Conservation (phyloP, 2,797 vertebrate genomes). For the Takifugu rubripes region DNA sequence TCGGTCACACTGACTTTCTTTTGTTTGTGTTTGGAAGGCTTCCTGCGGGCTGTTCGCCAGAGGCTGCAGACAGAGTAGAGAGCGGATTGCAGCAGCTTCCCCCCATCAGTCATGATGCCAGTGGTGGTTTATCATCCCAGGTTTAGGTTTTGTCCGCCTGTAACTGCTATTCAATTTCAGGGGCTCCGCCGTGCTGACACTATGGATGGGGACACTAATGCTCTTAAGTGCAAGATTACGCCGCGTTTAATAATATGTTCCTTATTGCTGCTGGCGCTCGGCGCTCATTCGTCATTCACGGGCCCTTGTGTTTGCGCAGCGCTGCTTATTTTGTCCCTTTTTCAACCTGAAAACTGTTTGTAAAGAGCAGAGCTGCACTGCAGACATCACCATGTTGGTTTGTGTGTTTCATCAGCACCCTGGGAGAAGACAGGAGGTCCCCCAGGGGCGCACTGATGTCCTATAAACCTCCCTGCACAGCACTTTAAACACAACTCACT, state of each 20-base stretch:
- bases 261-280: conserved; percentile 67
- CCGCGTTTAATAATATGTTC: conserved; percentile 73
- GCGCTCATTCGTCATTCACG: conserved; percentile 62
- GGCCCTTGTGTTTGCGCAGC: conserved; percentile 49
- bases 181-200: conserved; percentile 59
- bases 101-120: conserved; percentile 66
- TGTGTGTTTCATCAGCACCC: conserved; percentile 55
- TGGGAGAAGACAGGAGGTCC: conserved; percentile 40
- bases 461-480: conserved; percentile 36
- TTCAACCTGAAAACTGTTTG: conserved; percentile 43
- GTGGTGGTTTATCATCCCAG: conserved; percentile 69
- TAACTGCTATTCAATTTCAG: conserved; percentile 65
- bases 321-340: conserved; percentile 38
- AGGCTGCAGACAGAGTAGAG: conserved; percentile 64
- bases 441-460: conserved; percentile 44
- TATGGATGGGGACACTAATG: conserved; percentile 69
- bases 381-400: conserved; percentile 46
- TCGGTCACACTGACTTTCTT: conserved; percentile 77
- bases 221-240: conserved; percentile 75
- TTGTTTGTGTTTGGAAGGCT: conserved; percentile 75
- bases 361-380: conserved; percentile 27
- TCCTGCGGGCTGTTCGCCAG: conserved; percentile 67
- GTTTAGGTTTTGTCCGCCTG: conserved; percentile 61
- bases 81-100: conserved; percentile 53
- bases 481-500: conserved; percentile 19